Evolutionary conservation across 2,888 invertebrate species (phyloP).

Genomic region (Xanthorhoe designata): DNA sequence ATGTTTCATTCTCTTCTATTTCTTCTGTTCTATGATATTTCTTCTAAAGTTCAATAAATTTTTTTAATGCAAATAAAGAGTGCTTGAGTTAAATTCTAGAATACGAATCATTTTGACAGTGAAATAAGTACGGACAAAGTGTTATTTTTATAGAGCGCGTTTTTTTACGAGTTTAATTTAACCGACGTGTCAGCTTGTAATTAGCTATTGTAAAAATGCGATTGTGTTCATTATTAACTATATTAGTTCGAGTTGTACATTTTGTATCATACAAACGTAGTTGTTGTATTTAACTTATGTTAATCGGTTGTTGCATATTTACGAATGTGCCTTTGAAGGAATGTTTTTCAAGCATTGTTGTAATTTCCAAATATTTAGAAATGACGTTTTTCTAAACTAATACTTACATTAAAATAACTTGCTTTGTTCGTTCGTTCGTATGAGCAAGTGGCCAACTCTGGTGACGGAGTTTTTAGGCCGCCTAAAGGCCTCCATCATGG

Average conservation of each 20-base stretch:
- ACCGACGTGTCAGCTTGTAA: slow-evolving; percentile 48
- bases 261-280: slow-evolving; percentile 60
- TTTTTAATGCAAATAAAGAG: background rate
- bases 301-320: slow-evolving; percentile 28
- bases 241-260: slow-evolving; percentile 67
- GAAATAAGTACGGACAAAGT: slow-evolving; percentile 2
- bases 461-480: too few species aligned
- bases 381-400: slow-evolving; percentile 1
- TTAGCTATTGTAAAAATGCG: slow-evolving; percentile 60
- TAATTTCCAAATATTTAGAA: slow-evolving; percentile 14
- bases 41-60: background rate
- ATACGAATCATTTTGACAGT: slow-evolving; percentile 1
- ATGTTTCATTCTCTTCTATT: too few species aligned
- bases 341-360: slow-evolving; percentile 17
- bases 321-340: slow-evolving; percentile 34
- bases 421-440: too few species aligned
- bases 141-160: background rate
- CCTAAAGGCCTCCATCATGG: too few species aligned
- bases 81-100: background rate
- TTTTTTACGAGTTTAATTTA: slow-evolving; percentile 15
- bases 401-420: background rate
- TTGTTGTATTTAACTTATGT: slow-evolving; percentile 28
- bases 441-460: too few species aligned
- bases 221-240: slow-evolving; percentile 79
- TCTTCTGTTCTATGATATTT: too few species aligned